Base-by-base conservation (phyloP, 1,140 invertebrate genomes). In the Pseudomyrmex flavicornis region DNA sequence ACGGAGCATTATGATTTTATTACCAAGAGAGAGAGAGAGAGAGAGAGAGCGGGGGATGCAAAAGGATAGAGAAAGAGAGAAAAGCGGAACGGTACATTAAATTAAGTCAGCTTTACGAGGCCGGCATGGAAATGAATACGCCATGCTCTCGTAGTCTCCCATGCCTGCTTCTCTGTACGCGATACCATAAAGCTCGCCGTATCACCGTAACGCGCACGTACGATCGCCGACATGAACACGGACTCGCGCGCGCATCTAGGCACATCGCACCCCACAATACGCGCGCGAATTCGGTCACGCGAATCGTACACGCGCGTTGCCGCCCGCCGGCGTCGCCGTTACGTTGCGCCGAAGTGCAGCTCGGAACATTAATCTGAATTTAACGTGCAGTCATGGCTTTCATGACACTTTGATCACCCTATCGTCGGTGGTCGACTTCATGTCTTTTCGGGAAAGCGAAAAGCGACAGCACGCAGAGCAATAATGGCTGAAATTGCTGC, bases 51-150 rank as follows among this genome's bases (percentile, higher is more conserved):
- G 54, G 35, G 59, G 12, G 15, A 62, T 10, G 61, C 17, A 17
- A 35, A 10, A 17, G 22, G 22, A 58, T 5, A 17, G 9, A 54
- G 58, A 82, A 8, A 48, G 65, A 22, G 58, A 20, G 77, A 52
- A 46, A 61, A 48, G 54, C 84, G 79, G 85, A 87, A 65, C 68
- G 85, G 87, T 82, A 85, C 89, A 91, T 92, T 92, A 93, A 92
- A 93, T 92, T 92, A 93, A 92, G 88, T 89, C 90, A 77, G 89
- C 85, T 93, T 93, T 93, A 93, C 90, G 92, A 92, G 89, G 75
- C 66, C 72, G 83, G 88, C 88, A 90, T 91, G 91, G 89, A 92
- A 92, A 93, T 86, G 92, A 92, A 92, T 91, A 89, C 85, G 73
- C 9, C 70, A 75, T 76, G 85, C 85, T 54, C 65, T 69, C 63